Base-by-base conservation (phyloP, 2,113 vertebrate species). In the Lepidothrix coronata region DNA sequence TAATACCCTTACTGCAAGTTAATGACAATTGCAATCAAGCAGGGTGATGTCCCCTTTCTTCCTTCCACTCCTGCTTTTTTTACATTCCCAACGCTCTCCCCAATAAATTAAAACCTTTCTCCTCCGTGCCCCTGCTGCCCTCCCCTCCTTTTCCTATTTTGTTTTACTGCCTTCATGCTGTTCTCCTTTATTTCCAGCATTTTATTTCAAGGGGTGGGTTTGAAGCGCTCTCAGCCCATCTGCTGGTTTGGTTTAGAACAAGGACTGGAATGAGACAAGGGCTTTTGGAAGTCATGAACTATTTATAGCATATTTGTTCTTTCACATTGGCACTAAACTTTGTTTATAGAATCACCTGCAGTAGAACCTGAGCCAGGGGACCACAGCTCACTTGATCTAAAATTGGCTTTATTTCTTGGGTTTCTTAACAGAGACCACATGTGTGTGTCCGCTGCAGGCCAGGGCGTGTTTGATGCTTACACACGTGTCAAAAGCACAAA, bases 271-370 rank as follows among this genome's bases (percentile, higher is more conserved):
- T 58, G 85, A 95, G 85, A 94, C 66, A 44, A 88, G 89, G 87
- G 72, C 72, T 59, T 94, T 95, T 96, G 91, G 91, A 97, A 95
- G 91, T 85, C 91, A 55, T 80, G 93, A 93, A 80, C 94, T 96
- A 96, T 96, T 97, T 96, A 97, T 96, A 96, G 91, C 23, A 17
- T 92, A 94, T 96, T 96, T 96, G 95, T 96, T 97, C 94, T 96
- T 96, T 95, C 92, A 89, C 95, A 76, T 92, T 96, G 95, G 88
- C 92, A 85, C 91, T 92, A 79, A 94, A 94, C 91, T 92, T 96
- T 96, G 96, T 95, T 96, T 97, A 76, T 93, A 92, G 95, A 93
- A 95, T 96, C 92, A 95, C 93, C 92, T 95, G 92, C 93, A 95
- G 79, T 57, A 96, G 92, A 96, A 93, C 65, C 85, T 84, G 85